These are phyloP conservation scores for Zalophus californianus DNA, from an alignment of 2,797 vertebrate species.

Conservation along the genomic window DNA sequence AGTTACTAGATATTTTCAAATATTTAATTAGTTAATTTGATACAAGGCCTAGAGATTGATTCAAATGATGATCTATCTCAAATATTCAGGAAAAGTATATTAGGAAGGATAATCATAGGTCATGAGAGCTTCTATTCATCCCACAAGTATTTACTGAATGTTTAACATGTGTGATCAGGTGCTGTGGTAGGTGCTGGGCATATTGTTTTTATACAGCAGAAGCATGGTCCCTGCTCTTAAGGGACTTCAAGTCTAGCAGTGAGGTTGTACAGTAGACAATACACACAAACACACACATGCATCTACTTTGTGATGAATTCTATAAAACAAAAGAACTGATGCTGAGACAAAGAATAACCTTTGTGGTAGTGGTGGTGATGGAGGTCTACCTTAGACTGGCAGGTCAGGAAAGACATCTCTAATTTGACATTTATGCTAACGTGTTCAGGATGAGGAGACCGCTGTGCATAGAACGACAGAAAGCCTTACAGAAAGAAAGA, in stretches of 20 bases:
- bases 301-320: not conserved
- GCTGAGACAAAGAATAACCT: not conserved
- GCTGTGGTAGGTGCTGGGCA: not conserved
- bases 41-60: constrained; percentile 1
- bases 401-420: not conserved
- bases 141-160: not conserved
- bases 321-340: not conserved
- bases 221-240: not conserved
- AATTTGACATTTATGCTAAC: not conserved
- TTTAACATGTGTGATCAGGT: not conserved
- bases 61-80: not conserved
- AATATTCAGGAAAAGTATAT: not conserved
- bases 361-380: not conserved
- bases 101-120: not conserved
- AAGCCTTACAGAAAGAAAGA: not conserved
- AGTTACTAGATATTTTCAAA: constrained; percentile 10
- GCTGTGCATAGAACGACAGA: not conserved
- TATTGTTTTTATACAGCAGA: not conserved
- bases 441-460: not conserved
- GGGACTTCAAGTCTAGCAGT: not conserved
- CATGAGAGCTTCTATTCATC: not conserved
- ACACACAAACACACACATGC: not conserved
- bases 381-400: not conserved
- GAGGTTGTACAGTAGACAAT: not conserved
- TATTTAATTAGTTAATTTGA: constrained; percentile 1